Percentiles rank a stretch among this genome's conserved stretches.
Conservation (phyloP, 2,797 vertebrate genomes). For the Liparis tanakae region DNA sequence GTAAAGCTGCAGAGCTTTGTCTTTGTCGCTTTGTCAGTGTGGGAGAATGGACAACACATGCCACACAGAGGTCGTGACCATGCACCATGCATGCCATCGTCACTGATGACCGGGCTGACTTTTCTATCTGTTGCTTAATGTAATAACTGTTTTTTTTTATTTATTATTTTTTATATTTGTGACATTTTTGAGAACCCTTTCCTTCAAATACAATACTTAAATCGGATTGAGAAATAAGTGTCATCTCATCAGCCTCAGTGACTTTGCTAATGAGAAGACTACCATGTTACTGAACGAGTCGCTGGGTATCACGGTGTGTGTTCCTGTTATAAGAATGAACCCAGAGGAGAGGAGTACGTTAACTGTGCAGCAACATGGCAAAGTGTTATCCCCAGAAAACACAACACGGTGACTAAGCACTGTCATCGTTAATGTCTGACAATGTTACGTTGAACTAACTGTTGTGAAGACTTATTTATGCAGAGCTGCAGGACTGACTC, state of each 20-base stretch:
- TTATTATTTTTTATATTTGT: too few relatives aligned
- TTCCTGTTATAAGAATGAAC: conserved; percentile 26
- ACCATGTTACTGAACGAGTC: not conserved
- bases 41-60: too few relatives aligned
- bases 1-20: too few relatives aligned
- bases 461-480: conserved; percentile 13
- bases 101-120: not conserved
- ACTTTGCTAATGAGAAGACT: conserved; percentile 6
- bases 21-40: too few relatives aligned
- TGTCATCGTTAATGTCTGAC: conserved; percentile 9
- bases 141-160: not conserved
- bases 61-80: not conserved
- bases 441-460: conserved; percentile 20
- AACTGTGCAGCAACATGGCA: conserved; percentile 14
- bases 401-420: conserved; percentile 23
- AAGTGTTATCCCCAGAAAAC: conserved; percentile 22
- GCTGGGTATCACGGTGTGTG: not conserved
- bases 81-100: not conserved
- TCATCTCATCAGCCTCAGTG: not conserved
- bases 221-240: not conserved
- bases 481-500: conserved; percentile 13
- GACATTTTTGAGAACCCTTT: not conserved
- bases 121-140: not conserved
- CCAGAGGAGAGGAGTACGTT: conserved; percentile 22
- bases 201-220: not conserved